Percentiles rank a stretch among this genome's conserved stretches.
Conservation (phyloP, 2,113 vertebrate species). For the Chaetorhynchus papuensis region DNA sequence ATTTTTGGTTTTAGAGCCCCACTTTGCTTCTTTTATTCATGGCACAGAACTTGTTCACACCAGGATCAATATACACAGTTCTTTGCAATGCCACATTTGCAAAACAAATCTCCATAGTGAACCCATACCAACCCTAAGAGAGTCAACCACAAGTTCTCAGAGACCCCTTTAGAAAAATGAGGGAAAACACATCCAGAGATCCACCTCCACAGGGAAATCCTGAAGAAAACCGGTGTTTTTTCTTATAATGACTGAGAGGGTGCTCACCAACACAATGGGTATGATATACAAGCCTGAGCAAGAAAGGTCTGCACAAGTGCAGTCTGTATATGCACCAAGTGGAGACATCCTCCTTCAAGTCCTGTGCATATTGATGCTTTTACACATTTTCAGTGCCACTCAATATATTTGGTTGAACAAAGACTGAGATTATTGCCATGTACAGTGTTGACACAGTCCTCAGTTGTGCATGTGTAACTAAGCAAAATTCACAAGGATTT, state of each 20-base stretch:
- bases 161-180: not conserved
- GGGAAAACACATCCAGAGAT: not conserved
- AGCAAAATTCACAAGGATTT: not conserved
- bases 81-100: not conserved
- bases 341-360: not conserved
- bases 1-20: not conserved
- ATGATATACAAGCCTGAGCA: not conserved
- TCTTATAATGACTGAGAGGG: not conserved
- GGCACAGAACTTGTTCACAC: not conserved
- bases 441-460: not conserved
- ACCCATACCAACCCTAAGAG: too few relatives aligned
- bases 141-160: not conserved
- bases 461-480: not conserved
- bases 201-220: not conserved
- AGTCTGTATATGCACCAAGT: not conserved
- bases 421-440: not conserved
- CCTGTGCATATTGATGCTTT: not conserved
- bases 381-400: not conserved
- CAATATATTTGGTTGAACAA: not conserved
- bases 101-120: not conserved
- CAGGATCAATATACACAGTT: not conserved
- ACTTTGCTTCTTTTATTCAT: not conserved
- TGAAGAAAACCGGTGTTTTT: not conserved
- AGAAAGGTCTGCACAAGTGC: not conserved
- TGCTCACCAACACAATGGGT: not conserved